Evolutionary conservation across 2,113 vertebrate species (phyloP).

Genomic region (Stigmatopora nigra): DNA sequence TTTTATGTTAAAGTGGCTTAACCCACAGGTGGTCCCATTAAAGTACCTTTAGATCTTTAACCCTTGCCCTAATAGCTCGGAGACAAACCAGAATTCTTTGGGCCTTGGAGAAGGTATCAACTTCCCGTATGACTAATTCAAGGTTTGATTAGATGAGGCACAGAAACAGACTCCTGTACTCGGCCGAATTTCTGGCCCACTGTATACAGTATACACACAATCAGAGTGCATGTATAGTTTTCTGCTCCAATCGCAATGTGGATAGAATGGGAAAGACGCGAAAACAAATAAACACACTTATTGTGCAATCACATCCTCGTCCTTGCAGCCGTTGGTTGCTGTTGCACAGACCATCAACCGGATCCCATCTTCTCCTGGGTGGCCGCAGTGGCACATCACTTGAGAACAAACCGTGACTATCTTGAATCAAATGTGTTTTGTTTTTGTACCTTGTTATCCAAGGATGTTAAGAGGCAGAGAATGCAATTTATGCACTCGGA

Average conservation of each 20-base stretch:
- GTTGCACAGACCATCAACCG: constrained; percentile 61
- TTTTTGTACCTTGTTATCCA: constrained; percentile 32
- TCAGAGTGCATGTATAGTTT: background rate
- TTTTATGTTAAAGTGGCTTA: background rate
- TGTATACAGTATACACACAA: background rate
- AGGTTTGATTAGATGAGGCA: background rate
- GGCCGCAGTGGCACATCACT: constrained; percentile 50
- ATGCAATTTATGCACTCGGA: constrained; percentile 66
- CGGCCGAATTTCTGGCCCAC: background rate
- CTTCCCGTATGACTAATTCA: background rate
- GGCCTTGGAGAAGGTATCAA: background rate
- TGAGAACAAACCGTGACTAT: constrained; percentile 49
- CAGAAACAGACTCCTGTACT: background rate
- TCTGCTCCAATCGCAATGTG: background rate
- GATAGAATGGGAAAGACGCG: constrained; percentile 12
- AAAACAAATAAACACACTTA: constrained; percentile 26
- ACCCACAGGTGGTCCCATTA: background rate
- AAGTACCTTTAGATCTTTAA: background rate
- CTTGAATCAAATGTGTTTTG: constrained; percentile 45
- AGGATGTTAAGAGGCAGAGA: constrained; percentile 59
- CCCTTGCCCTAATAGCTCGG: no score
- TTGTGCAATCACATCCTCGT: constrained; percentile 28
- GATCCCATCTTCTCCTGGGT: constrained; percentile 57
- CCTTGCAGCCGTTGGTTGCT: constrained; percentile 42
- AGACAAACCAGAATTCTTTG: background rate